Percentiles rank a stretch among this genome's conserved stretches.
Evolutionary conservation across 2,797 vertebrate genomes (phyloP).

Genomic region (Synaphobranchus kaupii): DNA sequence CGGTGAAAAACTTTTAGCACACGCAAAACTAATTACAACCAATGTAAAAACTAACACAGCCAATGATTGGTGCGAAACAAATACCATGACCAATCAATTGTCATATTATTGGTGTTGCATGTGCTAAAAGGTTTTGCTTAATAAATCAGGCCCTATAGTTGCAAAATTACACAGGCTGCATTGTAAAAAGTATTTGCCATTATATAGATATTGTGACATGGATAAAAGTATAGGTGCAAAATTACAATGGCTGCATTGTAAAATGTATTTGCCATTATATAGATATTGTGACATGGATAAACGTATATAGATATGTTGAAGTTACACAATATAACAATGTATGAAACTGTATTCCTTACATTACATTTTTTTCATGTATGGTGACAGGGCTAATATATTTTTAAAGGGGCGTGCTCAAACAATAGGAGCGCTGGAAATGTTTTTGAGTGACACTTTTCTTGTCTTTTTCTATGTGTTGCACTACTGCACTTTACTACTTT

Average conservation of each 20-base stretch:
- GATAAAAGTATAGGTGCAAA: not conserved
- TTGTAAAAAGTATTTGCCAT: not conserved
- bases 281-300: not conserved
- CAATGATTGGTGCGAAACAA: no score
- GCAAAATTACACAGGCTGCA: not conserved
- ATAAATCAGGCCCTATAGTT: no score
- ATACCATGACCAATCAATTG: no score
- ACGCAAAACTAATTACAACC: no score
- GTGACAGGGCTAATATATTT: not conserved
- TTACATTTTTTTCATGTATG: not conserved
- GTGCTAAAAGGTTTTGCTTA: no score
- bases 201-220: not conserved
- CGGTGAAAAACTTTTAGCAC: no score
- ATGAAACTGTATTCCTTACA: not conserved
- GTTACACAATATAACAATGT: not conserved
- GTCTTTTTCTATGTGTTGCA: not conserved
- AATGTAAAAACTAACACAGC: no score
- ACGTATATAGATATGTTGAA: not conserved
- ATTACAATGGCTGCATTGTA: not conserved
- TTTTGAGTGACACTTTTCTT: not conserved
- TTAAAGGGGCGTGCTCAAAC: not conserved
- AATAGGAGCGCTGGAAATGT: not conserved
- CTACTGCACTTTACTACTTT: not conserved
- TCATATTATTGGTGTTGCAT: no score
- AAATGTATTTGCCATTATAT: no score